phyloP scores from a whole-genome alignment of 2,888 invertebrate species.

The Cerastis leucographa region DNA sequence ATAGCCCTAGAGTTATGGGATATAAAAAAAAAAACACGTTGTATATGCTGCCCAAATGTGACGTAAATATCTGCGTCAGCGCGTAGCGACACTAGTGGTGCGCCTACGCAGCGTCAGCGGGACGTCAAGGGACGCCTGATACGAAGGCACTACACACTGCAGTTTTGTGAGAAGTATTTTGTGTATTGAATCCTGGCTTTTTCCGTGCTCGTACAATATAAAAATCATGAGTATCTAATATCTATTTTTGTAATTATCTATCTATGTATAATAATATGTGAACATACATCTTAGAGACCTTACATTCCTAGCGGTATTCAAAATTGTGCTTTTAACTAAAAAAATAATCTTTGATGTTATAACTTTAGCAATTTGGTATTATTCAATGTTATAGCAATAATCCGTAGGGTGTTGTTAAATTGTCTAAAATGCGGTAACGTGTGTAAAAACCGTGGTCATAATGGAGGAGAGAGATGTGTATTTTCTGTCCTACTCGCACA shows the following conservation, averaged over 20 bases:
- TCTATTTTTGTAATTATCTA: constrained; percentile 48
- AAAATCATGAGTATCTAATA: constrained; percentile 19
- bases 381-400: constrained; percentile 30
- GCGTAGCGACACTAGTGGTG: neutral
- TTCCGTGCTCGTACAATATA: constrained; percentile 25
- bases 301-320: constrained; percentile 29
- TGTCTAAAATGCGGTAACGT: neutral
- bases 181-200: neutral
- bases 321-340: constrained; percentile 20
- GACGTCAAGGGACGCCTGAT: neutral
- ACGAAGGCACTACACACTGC: neutral
- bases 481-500: constrained; percentile 1
- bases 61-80: neutral
- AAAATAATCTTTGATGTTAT: constrained; percentile 22
- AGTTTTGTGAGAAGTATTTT: neutral
- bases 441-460: neutral
- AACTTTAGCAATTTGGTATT: constrained; percentile 21
- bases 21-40: too few relatives aligned
- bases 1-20: too few relatives aligned
- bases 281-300: constrained; percentile 27
- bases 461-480: constrained; percentile 3
- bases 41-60: neutral
- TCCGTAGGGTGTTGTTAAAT: constrained; percentile 14
- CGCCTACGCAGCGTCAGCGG: neutral
- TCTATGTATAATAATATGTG: constrained; percentile 9